phyloP scores from a whole-genome alignment of 2,888 invertebrate species.

The Sinopyrophorus schimmeli region DNA sequence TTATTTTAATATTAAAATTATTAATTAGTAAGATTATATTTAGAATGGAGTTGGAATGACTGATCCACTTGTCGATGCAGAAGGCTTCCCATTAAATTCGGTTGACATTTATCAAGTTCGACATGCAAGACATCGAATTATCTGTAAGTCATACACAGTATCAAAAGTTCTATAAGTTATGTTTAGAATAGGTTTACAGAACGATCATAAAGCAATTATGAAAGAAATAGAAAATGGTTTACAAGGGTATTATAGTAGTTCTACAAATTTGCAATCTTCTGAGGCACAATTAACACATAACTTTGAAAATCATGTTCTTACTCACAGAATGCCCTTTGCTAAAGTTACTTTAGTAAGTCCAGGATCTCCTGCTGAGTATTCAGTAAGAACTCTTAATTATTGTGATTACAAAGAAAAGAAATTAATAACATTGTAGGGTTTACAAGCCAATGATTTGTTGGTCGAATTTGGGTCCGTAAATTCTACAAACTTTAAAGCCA shows the following conservation, averaged over 20 bases:
- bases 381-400: slow-evolving; percentile 68
- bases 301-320: slow-evolving; percentile 28
- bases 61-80: slow-evolving; percentile 79
- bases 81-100: slow-evolving; percentile 86
- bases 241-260: slow-evolving; percentile 55
- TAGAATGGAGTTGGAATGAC: slow-evolving; percentile 83
- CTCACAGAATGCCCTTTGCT: slow-evolving; percentile 62
- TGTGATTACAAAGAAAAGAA: too few relatives aligned
- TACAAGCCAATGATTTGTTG: slow-evolving; percentile 70
- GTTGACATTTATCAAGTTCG: slow-evolving; percentile 92
- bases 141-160: slow-evolving; percentile 68
- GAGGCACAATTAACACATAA: slow-evolving; percentile 21
- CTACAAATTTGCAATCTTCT: slow-evolving; percentile 7
- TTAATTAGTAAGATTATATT: slow-evolving; percentile 1
- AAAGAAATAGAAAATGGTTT: slow-evolving; percentile 79
- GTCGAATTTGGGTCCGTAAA: slow-evolving; percentile 79
- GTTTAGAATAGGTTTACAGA: slow-evolving; percentile 85
- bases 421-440: slow-evolving; percentile 62
- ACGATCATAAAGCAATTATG: slow-evolving; percentile 86
- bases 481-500: slow-evolving; percentile 67
- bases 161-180: background rate
- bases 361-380: slow-evolving; percentile 81
- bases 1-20: background rate
- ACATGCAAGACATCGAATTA: slow-evolving; percentile 84
- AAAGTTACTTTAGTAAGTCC: slow-evolving; percentile 71